A percentile compares a stretch with the other conserved stretches of the same genome.
These are phyloP conservation scores for Erpetoichthys calabaricus DNA, from an alignment of 2,797 vertebrate genomes.

Conservation along the genomic window DNA sequence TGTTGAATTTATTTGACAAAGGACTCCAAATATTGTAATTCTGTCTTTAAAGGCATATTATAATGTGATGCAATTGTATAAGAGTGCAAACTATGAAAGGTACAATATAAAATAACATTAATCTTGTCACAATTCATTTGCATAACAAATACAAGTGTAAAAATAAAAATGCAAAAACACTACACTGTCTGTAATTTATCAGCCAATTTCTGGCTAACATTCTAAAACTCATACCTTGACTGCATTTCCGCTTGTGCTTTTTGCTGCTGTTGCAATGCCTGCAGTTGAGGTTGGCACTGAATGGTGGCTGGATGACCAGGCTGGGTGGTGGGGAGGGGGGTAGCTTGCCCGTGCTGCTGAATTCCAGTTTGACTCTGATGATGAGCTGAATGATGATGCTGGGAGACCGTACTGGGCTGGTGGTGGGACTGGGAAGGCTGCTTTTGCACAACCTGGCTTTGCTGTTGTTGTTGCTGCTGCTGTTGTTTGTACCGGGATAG, in stretches of 20 bases:
- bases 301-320: background rate
- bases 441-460: conserved; percentile 43
- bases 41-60: too few species aligned
- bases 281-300: conserved; percentile 41
- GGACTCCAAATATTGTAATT: too few species aligned
- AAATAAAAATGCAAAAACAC: background rate
- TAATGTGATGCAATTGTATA: too few species aligned
- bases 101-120: too few species aligned
- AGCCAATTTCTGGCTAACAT: conserved; percentile 5
- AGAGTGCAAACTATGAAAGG: too few species aligned
- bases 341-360: conserved; percentile 37
- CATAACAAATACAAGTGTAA: conserved; percentile 1
- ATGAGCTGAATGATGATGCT: conserved; percentile 32
- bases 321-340: conserved; percentile 36
- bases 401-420: conserved; percentile 49
- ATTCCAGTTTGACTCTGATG: conserved; percentile 39
- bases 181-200: conserved; percentile 6
- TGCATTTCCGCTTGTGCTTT: conserved; percentile 92
- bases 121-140: background rate
- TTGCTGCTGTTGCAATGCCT: conserved; percentile 43
- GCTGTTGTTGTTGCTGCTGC: conserved; percentile 60
- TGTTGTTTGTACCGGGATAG: conserved; percentile 93
- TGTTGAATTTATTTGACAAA: too few species aligned
- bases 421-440: conserved; percentile 27
- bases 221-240: conserved; percentile 65